These are phyloP conservation scores for Clepsis dumicolana DNA, from an alignment of 2,888 invertebrate species.

Conservation along the genomic window DNA sequence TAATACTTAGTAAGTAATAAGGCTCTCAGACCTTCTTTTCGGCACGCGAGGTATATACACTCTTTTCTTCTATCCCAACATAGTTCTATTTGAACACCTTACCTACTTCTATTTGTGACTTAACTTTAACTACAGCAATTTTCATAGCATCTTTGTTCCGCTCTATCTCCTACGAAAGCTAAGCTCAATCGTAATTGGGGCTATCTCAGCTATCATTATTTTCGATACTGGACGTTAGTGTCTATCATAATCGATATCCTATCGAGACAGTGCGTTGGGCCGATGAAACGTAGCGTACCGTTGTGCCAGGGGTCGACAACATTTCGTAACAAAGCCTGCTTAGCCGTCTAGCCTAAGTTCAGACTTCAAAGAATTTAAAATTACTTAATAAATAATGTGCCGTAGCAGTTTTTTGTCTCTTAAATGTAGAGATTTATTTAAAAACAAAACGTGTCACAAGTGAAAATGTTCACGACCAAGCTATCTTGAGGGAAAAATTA, in stretches of 20 bases:
- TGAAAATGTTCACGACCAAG: conserved; percentile 57
- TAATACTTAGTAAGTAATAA: too few relatives aligned
- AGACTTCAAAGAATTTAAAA: not conserved
- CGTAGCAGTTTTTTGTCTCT: not conserved
- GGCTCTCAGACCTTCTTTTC: too few relatives aligned
- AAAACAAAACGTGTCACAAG: not conserved
- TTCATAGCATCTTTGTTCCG: conserved; percentile 24
- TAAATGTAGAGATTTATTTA: not conserved
- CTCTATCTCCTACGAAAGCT: conserved; percentile 18
- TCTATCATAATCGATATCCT: conserved; percentile 62
- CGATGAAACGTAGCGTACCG: conserved; percentile 57
- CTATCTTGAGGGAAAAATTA: conserved; percentile 45
- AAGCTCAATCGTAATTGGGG: conserved; percentile 34
- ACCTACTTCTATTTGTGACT: not conserved
- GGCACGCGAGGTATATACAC: too few relatives aligned
- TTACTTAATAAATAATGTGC: not conserved
- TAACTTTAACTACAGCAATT: conserved; percentile 4
- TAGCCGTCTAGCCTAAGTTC: not conserved
- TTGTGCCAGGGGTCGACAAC: conserved; percentile 59
- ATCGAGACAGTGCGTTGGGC: conserved; percentile 65
- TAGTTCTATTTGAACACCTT: too few relatives aligned
- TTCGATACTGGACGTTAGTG: conserved; percentile 60
- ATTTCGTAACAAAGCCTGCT: conserved; percentile 42
- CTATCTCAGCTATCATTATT: conserved; percentile 49
- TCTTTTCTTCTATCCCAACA: too few relatives aligned